These are phyloP conservation scores for Potorous gilbertii DNA, from an alignment of 2,797 vertebrate genomes.

Conservation along the genomic window DNA sequence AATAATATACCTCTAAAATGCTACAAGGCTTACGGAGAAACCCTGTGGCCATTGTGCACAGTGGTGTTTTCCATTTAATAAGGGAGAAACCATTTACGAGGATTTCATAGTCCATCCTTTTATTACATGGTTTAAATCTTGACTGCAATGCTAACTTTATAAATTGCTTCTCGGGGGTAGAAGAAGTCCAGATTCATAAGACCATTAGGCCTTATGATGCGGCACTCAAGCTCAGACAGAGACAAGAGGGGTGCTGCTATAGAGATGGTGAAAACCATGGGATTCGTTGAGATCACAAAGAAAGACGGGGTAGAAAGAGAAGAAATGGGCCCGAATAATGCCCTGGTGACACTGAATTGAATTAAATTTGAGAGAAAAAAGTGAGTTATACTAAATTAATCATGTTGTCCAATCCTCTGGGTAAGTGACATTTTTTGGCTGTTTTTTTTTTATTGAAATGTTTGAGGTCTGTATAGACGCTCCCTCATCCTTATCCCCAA, in stretches of 20 bases:
- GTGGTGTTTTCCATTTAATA: slow-evolving; percentile 29
- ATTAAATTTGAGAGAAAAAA: background rate
- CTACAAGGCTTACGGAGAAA: background rate
- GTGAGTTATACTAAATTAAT: background rate
- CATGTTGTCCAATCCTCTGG: background rate
- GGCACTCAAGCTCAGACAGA: background rate
- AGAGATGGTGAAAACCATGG: background rate
- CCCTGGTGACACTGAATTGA: background rate
- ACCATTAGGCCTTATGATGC: background rate
- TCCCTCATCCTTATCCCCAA: background rate
- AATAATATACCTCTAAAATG: background rate
- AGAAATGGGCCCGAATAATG: background rate
- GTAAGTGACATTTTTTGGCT: background rate
- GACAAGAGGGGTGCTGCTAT: background rate
- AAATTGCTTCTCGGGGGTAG: background rate
- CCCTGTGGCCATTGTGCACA: slow-evolving; percentile 10
- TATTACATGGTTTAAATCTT: slow-evolving; percentile 17
- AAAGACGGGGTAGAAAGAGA: background rate
- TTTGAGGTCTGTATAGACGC: background rate
- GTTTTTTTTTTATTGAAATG: background rate
- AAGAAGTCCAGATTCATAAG: background rate
- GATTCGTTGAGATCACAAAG: background rate
- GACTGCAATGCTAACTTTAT: slow-evolving; percentile 35
- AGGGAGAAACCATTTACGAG: background rate
- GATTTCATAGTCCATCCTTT: background rate